Conservation (phyloP, 2,797 vertebrate genomes). For the Macroramphosus scolopax region DNA sequence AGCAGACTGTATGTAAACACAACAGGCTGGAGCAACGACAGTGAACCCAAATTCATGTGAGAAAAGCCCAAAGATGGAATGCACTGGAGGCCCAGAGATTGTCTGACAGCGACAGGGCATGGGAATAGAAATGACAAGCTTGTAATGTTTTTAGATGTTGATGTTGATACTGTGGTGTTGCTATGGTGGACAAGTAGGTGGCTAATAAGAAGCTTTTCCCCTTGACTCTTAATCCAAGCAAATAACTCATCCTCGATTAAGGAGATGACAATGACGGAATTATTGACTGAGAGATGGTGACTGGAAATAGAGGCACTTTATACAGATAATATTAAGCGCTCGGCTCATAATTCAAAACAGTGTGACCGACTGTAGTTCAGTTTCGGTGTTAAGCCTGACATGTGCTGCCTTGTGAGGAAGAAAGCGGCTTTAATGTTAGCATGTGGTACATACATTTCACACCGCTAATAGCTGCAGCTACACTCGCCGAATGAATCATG, state of each 20-base stretch:
- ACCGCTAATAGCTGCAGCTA: no score
- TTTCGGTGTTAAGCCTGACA: not conserved
- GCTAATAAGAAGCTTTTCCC: slow-evolving; percentile 1
- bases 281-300: slow-evolving; percentile 4
- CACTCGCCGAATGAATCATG: no score
- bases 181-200: slow-evolving; percentile 28
- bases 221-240: slow-evolving; percentile 9
- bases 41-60: slow-evolving; percentile 27
- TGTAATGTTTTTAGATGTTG: slow-evolving; percentile 40
- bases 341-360: slow-evolving; percentile 29
- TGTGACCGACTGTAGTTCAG: slow-evolving; percentile 2
- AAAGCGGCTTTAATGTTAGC: slow-evolving; percentile 28
- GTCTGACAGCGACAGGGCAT: slow-evolving; percentile 50
- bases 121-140: slow-evolving; percentile 49
- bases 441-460: no score
- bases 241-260: slow-evolving; percentile 26
- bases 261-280: slow-evolving; percentile 23
- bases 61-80: slow-evolving; percentile 33
- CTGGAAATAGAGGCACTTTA: slow-evolving; percentile 14
- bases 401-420: slow-evolving; percentile 22
- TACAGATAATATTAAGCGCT: slow-evolving; percentile 14
- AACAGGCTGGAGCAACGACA: slow-evolving; percentile 30
- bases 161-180: slow-evolving; percentile 18
- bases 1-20: slow-evolving; percentile 64
- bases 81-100: slow-evolving; percentile 14